A percentile compares a stretch with the other conserved stretches of the same genome.
Conservation (phyloP, 2,113 vertebrate genomes). For the human (Homo sapiens) region DNA sequence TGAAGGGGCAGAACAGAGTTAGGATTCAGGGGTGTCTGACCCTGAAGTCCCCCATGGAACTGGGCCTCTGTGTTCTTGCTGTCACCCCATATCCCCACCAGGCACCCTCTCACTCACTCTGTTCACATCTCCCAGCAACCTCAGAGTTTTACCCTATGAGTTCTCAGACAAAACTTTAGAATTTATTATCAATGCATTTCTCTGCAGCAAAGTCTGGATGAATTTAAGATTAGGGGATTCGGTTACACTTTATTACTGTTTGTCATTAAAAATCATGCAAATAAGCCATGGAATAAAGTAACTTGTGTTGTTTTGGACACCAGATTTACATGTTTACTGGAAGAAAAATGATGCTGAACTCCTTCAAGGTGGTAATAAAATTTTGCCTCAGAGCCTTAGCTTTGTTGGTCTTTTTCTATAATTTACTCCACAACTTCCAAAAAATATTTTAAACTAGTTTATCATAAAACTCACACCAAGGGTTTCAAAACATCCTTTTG, state of each 20-base stretch:
- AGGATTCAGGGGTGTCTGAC: neutral
- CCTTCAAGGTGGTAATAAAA: slow-evolving; percentile 29
- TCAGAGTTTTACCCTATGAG: neutral
- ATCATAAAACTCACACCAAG: neutral
- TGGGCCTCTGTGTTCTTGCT: neutral
- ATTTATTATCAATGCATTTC: neutral
- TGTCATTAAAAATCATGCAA: slow-evolving; percentile 62
- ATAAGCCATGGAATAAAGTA: slow-evolving; percentile 7
- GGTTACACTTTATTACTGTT: slow-evolving; percentile 53
- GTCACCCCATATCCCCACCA: neutral
- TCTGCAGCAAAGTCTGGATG: neutral
- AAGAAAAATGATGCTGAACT: neutral
- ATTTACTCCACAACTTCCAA: neutral
- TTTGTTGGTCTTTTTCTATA: slow-evolving; percentile 5
- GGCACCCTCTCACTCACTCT: neutral
- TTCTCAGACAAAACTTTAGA: neutral
- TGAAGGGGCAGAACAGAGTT: neutral
- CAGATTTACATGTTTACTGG: slow-evolving; percentile 43
- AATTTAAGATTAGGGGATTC: slow-evolving; percentile 61
- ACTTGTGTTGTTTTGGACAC: neutral
- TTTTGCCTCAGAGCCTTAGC: neutral
- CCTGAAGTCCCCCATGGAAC: neutral
- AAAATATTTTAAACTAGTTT: slow-evolving; percentile 22
- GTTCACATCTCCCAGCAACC: neutral
- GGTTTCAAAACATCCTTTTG: neutral